Evolutionary conservation across 2,888 invertebrate genomes (phyloP).

Genomic region (Hylaea fasciaria): DNA sequence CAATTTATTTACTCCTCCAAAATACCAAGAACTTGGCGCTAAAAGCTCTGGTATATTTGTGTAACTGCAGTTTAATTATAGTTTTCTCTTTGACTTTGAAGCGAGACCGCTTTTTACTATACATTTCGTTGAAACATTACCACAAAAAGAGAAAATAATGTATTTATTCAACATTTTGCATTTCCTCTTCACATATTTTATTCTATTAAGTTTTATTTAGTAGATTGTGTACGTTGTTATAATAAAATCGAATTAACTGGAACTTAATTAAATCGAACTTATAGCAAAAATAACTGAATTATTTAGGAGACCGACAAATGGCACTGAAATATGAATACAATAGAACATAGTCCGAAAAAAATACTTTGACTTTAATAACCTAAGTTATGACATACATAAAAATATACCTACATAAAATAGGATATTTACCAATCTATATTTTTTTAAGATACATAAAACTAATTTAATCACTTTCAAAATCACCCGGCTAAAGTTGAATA

Average conservation of each 20-base stretch:
- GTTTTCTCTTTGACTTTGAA: conserved; percentile 1
- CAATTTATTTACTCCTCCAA: background rate
- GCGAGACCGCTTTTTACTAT: conserved; percentile 4
- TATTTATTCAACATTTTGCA: conserved; percentile 29
- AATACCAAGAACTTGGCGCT: conserved; percentile 7
- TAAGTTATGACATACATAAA: conserved; percentile 37
- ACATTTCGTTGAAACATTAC: conserved; percentile 4
- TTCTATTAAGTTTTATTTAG: conserved; percentile 21
- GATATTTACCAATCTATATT: too few species aligned
- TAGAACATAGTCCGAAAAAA: too few species aligned
- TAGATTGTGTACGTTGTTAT: conserved; percentile 10
- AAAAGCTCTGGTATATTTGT: conserved; percentile 13
- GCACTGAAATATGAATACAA: conserved; percentile 36
- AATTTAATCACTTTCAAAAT: too few species aligned
- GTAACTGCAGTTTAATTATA: conserved; percentile 11
- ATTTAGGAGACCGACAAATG: conserved; percentile 44
- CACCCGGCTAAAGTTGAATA: too few species aligned
- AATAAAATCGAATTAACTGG: conserved; percentile 26
- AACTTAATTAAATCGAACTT: conserved; percentile 43
- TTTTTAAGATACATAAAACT: too few species aligned
- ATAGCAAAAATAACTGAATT: conserved; percentile 41
- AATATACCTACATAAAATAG: too few species aligned
- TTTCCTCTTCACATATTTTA: conserved; percentile 19
- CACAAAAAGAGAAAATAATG: conserved; percentile 6
- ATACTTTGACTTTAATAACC: conserved; percentile 35